Evolutionary conservation across 2,888 invertebrate genomes (phyloP), one percentile per base, ranked within the genome.

Genomic region (Empis livida): DNA sequence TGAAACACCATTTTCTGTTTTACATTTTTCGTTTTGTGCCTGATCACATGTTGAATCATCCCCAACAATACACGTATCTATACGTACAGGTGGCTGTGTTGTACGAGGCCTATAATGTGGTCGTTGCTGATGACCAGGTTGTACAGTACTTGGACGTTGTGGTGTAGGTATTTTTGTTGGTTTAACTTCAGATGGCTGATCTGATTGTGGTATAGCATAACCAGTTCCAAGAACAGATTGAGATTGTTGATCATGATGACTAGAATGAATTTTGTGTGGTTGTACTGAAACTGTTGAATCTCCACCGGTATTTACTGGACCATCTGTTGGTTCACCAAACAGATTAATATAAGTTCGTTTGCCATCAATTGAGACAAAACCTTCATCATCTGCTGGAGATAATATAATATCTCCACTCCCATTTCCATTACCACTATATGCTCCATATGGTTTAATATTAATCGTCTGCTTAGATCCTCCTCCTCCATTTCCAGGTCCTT

Each of bases 11-110:
- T 75, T 75, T 67, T 89, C 89, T 0, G 91, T 93, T 51, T 82
- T 78, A 61, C 93, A 93, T 45, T 82, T 81, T 63, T 93, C 93
- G 59, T 89, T 85, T 61, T 91, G 87, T 1, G 87, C 83, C 47
- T 80, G 79, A 60, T 92, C 91, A 56, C 93, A 93, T 0, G 93
- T 92, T 1, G 87, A 83, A 57, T 90, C 88, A 57, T 93, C 92
- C 1, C 92, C 93, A 0, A 93, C 92, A 16, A 93, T 92, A 59
- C 93, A 93, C 0, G 93, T 93, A 63, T 93, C 93, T 51, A 93
- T 93, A 55, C 92, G 56, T 61, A 70, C 69, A 0, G 69, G 69
- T 10, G 68, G 67, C 45, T 63, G 68, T 5, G 67, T 67, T 3
- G 65, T 61, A 42, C 65, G 58, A 20, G 63, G 63, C 16, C 67